Base-by-base conservation (phyloP, 2,888 invertebrate species). In the Ganaspis brasiliensis region DNA sequence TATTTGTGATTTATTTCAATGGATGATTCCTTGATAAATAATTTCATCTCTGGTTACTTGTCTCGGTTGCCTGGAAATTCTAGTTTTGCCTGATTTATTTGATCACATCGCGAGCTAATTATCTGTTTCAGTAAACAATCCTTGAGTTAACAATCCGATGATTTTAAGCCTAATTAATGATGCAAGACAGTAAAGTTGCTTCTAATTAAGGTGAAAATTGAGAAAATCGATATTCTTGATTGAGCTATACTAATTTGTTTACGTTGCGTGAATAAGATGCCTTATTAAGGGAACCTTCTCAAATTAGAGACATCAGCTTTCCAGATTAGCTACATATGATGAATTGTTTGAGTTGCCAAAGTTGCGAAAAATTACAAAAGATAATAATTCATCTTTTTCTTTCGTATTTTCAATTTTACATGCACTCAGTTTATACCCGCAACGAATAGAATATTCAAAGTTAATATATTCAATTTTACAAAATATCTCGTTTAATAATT, bases 171-270 rank as follows among this genome's bases (percentile, higher is more conserved):
- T 52, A 19, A 52, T 52, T 52, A 52, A 52, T 52, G 52, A 40
- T 19, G 16, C 19, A 19, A 52, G 52, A 52, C 52, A 52, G 16
- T 9, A 52, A 52, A 52, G 52, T 52, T 52, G n/a, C 52, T 52
- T 52, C 52, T 52, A 52, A 52, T 52, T 19, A 52, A 8, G 9
- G 52, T 8, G 52, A 52, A 52, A 52, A 52, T 52, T 16, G 52
- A 8, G 52, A n/a, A 52, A 52, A 52, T 52, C 52, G 52, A 52
- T 52, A 52, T 52, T 52, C 52, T 52, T 52, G 52, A 52, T 52
- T 52, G 52, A 52, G 52, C 19, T 52, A 19, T 52, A 52, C 52
- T 52, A 52, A 52, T 52, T 52, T 52, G 52, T 52, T 52, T 52
- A 52, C 52, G 16, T 52, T 52, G 52, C 52, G 52, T 52, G 52